Evolutionary conservation across 2,888 invertebrate genomes (phyloP).

Genomic region (Eristalis intricaria): DNA sequence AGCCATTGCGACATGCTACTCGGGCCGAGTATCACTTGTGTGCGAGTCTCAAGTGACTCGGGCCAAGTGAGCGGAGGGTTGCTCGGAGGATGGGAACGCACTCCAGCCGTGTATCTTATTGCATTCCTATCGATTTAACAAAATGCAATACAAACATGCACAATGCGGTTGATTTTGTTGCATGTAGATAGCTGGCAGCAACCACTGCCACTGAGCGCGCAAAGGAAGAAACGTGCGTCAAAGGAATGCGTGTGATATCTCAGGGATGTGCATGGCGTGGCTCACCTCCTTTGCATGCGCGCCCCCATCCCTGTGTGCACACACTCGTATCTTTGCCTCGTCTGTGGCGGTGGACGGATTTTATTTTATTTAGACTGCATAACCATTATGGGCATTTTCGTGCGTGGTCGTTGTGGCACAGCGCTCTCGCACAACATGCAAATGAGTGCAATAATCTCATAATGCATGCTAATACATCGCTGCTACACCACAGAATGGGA

Average conservation of each 20-base stretch:
- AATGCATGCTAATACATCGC: constrained; percentile 43
- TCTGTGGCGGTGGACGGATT: background rate
- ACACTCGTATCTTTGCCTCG: background rate
- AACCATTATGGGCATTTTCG: constrained; percentile 8
- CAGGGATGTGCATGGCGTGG: constrained; percentile 9
- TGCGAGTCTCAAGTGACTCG: constrained; percentile 66
- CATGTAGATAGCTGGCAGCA: constrained; percentile 35
- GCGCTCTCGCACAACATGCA: constrained; percentile 36
- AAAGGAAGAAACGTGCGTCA: constrained; percentile 61
- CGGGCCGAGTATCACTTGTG: constrained; percentile 18
- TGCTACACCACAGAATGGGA: constrained; percentile 42
- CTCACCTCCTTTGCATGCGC: constrained; percentile 33
- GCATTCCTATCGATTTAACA: constrained; percentile 68
- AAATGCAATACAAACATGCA: constrained; percentile 54
- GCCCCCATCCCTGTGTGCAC: background rate
- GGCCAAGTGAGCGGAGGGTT: background rate
- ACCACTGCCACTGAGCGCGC: constrained; percentile 46
- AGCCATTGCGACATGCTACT: constrained; percentile 26
- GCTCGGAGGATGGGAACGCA: constrained; percentile 34
- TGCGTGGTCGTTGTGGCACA: constrained; percentile 24
- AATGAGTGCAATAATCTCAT: constrained; percentile 48
- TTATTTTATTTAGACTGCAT: constrained; percentile 21
- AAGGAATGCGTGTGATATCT: constrained; percentile 55
- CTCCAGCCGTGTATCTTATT: constrained; percentile 61
- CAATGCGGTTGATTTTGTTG: constrained; percentile 38